A percentile compares a stretch with the other conserved stretches of the same genome.
Evolutionary conservation across 1,140 invertebrate genomes (phyloP).

Genomic region (Sycophila sp.): DNA sequence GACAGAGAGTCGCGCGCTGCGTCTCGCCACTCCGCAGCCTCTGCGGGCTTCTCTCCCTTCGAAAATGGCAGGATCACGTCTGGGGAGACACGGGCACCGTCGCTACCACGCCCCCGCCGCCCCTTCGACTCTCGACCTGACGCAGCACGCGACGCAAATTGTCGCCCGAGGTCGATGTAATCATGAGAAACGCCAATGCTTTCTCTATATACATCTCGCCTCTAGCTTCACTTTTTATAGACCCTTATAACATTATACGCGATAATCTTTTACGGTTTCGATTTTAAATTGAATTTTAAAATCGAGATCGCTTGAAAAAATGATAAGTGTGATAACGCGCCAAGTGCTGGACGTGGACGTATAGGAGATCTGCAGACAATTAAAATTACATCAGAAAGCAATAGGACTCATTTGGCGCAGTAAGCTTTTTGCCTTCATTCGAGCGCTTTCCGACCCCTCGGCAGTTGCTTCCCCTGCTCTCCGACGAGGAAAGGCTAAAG

Average conservation of each 20-base stretch:
- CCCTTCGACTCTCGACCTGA: slow-evolving; percentile 56
- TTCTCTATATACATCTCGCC: background rate
- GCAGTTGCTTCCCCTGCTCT: background rate
- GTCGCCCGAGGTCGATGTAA: slow-evolving; percentile 48
- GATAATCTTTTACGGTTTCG: no score
- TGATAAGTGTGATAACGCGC: no score
- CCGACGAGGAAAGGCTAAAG: slow-evolving; percentile 23
- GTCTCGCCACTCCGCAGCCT: background rate
- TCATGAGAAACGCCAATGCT: background rate
- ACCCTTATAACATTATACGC: no score
- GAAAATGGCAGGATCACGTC: slow-evolving; percentile 51
- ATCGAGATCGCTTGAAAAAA: no score
- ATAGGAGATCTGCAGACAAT: no score
- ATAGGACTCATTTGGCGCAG: slow-evolving; percentile 65
- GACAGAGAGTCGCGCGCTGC: background rate
- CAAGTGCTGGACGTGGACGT: no score
- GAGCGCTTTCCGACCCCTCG: background rate
- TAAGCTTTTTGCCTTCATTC: slow-evolving; percentile 54
- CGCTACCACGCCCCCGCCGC: slow-evolving; percentile 52
- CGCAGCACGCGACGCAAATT: slow-evolving; percentile 57
- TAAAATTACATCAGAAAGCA: slow-evolving; percentile 50
- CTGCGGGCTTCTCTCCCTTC: slow-evolving; percentile 37
- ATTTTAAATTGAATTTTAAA: no score
- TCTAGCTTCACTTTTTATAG: no score
- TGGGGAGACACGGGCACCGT: slow-evolving; percentile 34